These are phyloP conservation scores for Zophobas atratus DNA, from an alignment of 1,140 invertebrate genomes.

Conservation along the genomic window DNA sequence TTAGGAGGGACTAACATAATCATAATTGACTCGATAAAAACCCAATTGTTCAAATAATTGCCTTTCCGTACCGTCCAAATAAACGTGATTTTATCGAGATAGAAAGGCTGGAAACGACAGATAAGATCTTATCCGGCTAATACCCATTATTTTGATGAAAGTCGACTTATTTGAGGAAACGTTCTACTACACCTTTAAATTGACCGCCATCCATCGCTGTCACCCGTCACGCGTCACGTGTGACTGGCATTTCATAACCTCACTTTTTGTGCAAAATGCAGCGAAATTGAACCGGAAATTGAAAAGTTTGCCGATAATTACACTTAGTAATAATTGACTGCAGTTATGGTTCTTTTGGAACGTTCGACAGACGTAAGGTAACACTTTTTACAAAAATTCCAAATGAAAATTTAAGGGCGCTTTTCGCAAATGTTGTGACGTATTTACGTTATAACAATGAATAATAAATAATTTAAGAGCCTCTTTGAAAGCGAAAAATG, in stretches of 20 bases:
- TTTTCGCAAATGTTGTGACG: too few relatives aligned
- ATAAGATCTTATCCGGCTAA: slow-evolving; percentile 1
- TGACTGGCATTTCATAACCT: not conserved
- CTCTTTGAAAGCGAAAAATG: too few relatives aligned
- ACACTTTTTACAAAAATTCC: too few relatives aligned
- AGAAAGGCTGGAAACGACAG: not conserved
- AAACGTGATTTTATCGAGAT: not conserved
- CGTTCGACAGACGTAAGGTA: too few relatives aligned
- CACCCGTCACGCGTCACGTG: not conserved
- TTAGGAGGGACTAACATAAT: not conserved
- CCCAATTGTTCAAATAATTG: slow-evolving; percentile 18
- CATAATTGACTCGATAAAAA: slow-evolving; percentile 11
- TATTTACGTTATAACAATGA: too few relatives aligned
- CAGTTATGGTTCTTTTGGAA: too few relatives aligned
- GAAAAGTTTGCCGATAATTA: too few relatives aligned
- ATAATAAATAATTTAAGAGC: too few relatives aligned
- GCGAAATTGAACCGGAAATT: not conserved
- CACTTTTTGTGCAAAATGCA: not conserved
- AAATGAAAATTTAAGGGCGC: too few relatives aligned
- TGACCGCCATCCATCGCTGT: not conserved
- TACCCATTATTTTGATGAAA: not conserved
- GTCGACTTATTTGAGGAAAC: not conserved
- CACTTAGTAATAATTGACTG: too few relatives aligned
- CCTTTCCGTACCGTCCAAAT: not conserved
- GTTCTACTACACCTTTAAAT: too few relatives aligned